Percentiles rank a stretch among this genome's conserved stretches.
Evolutionary conservation across 2,888 invertebrate species (phyloP).

Genomic region (Drepanosiphum platanoidis): DNA sequence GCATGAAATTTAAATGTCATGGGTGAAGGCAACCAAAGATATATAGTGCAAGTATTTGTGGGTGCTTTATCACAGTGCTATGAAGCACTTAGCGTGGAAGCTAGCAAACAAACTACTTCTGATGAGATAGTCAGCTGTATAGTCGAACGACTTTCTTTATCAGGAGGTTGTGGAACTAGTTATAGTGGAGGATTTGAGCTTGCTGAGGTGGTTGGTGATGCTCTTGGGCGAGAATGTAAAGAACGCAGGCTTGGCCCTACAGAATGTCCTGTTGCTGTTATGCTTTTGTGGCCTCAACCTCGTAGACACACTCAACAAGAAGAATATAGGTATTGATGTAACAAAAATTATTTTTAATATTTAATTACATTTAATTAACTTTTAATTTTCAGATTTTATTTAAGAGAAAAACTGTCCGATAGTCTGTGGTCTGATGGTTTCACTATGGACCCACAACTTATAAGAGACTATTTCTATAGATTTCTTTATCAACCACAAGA

Average conservation of each 20-base stretch:
- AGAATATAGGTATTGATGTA: constrained; percentile 69
- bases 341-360: constrained; percentile 22
- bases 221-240: constrained; percentile 89
- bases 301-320: constrained; percentile 66
- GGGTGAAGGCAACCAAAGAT: constrained; percentile 62
- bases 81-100: constrained; percentile 89
- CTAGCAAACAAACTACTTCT: constrained; percentile 90
- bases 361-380: neutral
- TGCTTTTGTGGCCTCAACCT: constrained; percentile 84
- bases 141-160: constrained; percentile 76
- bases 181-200: constrained; percentile 79
- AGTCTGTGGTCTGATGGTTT: constrained; percentile 88
- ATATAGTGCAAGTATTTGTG: constrained; percentile 79
- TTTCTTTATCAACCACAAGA: constrained; percentile 92
- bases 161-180: constrained; percentile 69
- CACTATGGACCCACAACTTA: constrained; percentile 89
- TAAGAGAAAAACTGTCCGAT: constrained; percentile 86
- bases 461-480: constrained; percentile 90
- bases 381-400: constrained; percentile 77
- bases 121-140: constrained; percentile 92
- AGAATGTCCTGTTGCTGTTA: constrained; percentile 84
- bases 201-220: constrained; percentile 88
- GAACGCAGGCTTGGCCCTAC: constrained; percentile 85
- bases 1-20: constrained; percentile 54
- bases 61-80: constrained; percentile 87